Evolutionary conservation across 2,113 vertebrate species (phyloP).

Genomic region (Phrynosoma blainvillii): DNA sequence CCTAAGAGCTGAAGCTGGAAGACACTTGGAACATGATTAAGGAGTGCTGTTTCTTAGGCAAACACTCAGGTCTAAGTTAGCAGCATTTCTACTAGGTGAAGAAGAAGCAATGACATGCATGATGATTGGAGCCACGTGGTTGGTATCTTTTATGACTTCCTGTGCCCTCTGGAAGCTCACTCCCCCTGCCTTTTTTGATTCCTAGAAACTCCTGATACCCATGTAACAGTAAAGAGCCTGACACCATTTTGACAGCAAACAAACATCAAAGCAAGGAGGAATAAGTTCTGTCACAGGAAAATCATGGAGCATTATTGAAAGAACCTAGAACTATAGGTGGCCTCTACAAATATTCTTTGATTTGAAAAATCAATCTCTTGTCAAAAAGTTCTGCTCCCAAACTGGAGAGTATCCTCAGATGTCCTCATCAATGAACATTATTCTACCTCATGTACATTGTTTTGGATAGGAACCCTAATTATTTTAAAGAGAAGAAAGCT

Average conservation of each 20-base stretch:
- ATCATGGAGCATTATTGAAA: constrained; percentile 1
- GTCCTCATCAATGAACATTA: no score
- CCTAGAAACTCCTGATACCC: no score
- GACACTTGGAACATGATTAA: background rate
- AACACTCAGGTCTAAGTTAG: background rate
- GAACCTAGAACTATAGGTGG: background rate
- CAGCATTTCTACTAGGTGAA: background rate
- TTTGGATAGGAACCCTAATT: no score
- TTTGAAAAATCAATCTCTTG: background rate
- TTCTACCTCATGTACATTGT: background rate
- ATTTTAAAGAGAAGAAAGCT: background rate
- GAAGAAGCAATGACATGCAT: background rate
- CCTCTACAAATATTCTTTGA: background rate
- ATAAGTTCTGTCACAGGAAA: constrained; percentile 17
- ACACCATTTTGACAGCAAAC: background rate
- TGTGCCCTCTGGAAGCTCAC: background rate
- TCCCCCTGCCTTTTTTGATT: no score
- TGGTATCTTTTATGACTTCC: background rate
- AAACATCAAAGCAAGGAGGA: background rate
- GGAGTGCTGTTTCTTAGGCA: background rate
- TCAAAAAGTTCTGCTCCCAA: no score
- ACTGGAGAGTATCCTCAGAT: no score
- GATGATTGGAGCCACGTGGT: background rate
- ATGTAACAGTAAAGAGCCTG: no score
- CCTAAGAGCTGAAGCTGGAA: background rate